Evolutionary conservation across 2,888 invertebrate species (phyloP).

Genomic region (Sycophila texana): DNA sequence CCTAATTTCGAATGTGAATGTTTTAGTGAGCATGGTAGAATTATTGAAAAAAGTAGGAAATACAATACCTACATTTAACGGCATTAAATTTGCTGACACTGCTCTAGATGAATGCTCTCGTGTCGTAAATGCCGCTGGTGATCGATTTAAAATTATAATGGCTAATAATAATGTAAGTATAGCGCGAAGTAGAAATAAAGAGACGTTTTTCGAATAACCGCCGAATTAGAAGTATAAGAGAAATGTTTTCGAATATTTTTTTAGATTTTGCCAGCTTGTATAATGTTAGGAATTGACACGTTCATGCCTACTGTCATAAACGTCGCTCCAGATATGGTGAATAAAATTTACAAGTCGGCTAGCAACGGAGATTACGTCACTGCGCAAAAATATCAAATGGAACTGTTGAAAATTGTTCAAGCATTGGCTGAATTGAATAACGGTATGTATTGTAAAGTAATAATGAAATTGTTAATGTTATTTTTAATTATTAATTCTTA

Average conservation of each 20-base stretch:
- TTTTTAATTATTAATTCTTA: background rate
- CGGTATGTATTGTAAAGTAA: background rate
- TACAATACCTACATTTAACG: slow-evolving; percentile 84
- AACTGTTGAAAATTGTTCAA: background rate
- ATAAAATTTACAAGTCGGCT: slow-evolving; percentile 1
- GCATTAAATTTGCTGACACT: slow-evolving; percentile 87
- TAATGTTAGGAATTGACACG: slow-evolving; percentile 15
- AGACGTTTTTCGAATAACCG: too few relatives aligned
- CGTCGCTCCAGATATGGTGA: slow-evolving; percentile 24
- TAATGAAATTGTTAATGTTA: background rate
- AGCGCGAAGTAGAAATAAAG: background rate
- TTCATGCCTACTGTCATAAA: slow-evolving; percentile 41
- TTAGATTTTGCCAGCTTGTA: slow-evolving; percentile 21
- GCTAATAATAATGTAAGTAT: slow-evolving; percentile 30
- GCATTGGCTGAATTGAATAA: slow-evolving; percentile 15
- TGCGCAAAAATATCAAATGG: slow-evolving; percentile 1
- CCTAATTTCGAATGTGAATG: background rate
- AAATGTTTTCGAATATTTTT: background rate
- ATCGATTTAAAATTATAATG: slow-evolving; percentile 1
- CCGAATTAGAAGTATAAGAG: background rate
- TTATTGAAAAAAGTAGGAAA: slow-evolving; percentile 81
- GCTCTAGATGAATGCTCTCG: slow-evolving; percentile 83
- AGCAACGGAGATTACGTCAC: background rate
- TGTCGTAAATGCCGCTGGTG: slow-evolving; percentile 76
- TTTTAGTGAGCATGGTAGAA: slow-evolving; percentile 84